Conservation (phyloP, 1,140 invertebrate species). For the Drosophila pallidifrons region DNA sequence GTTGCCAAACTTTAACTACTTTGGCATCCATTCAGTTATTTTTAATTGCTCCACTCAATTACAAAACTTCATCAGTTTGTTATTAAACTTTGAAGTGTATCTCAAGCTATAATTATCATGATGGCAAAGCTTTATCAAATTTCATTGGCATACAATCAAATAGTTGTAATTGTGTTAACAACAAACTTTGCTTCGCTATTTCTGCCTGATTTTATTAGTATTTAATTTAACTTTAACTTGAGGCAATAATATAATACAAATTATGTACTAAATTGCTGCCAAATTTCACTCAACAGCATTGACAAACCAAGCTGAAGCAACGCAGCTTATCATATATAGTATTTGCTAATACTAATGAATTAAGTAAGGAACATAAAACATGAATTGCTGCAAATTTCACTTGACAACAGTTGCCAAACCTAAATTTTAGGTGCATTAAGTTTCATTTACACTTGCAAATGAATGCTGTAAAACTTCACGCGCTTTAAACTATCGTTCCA, state of each 20-base stretch:
- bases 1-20: constrained; percentile 23
- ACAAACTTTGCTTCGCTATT: background rate
- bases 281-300: too few relatives aligned
- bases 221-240: too few relatives aligned
- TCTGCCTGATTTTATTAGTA: background rate
- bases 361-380: too few relatives aligned
- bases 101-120: background rate
- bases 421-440: too few relatives aligned
- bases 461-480: too few relatives aligned
- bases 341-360: too few relatives aligned
- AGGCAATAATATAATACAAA: too few relatives aligned
- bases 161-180: constrained; percentile 1
- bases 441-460: too few relatives aligned
- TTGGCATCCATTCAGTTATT: too few relatives aligned
- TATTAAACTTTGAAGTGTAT: background rate
- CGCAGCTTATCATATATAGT: too few relatives aligned
- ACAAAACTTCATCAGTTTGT: background rate
- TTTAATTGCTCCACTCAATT: background rate
- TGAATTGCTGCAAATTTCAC: constrained; percentile 19
- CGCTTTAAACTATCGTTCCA: background rate
- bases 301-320: too few relatives aligned
- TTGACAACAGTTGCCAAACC: constrained; percentile 32
- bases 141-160: background rate
- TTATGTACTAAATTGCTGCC: too few relatives aligned
- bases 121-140: background rate